Evolutionary conservation across 2,888 invertebrate species (phyloP), one percentile per base, ranked within the genome.

Genomic region (Neelides folsomi): DNA sequence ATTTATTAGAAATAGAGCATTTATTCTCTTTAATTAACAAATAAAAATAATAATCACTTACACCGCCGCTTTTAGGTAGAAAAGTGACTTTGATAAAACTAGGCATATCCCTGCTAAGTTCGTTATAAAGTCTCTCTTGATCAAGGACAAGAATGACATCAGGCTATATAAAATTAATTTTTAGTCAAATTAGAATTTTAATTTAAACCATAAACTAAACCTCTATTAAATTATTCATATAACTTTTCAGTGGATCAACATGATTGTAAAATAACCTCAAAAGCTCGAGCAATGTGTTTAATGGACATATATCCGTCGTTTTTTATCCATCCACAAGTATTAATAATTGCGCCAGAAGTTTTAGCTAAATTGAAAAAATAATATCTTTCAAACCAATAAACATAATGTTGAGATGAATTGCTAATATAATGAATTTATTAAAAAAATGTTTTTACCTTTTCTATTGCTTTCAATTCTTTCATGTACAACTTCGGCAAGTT

Each of bases 291-390:
- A 0, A 89, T 83, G 66, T 89, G 86, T 2, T 87, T 79, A 10
- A 98, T 70, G 50, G 86, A 78, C 66, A 83, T 82, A 70, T 93
- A 97, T 0, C 95, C 97, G 0, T 78, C 81, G 0, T 83, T 86
- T 71, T 93, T 92, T 1, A 95, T 83, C 94, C 94, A 98, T 0
- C 97, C 97, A 65, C 94, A 93, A 0, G 97, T 97, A 71, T 98
- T 98, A 60, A 98, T 90, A 36, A 98, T 81, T 2, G 88, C 84
- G 1, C 98, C 98, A 2, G 88, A 88, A 36, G 79, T 76, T 66
- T 84, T 81, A 0, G 85, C 87, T 83, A 67, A 27, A 8, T 6
- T 45, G 19, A 38, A 39, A 15, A 19, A 9, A 13, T 7, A 47
- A 38, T 6, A 8, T 36, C 13, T 37, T 35, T 43, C 9, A 16